These are phyloP conservation scores for Proisotoma minuta DNA, from an alignment of 2,888 invertebrate species.

Conservation along the genomic window DNA sequence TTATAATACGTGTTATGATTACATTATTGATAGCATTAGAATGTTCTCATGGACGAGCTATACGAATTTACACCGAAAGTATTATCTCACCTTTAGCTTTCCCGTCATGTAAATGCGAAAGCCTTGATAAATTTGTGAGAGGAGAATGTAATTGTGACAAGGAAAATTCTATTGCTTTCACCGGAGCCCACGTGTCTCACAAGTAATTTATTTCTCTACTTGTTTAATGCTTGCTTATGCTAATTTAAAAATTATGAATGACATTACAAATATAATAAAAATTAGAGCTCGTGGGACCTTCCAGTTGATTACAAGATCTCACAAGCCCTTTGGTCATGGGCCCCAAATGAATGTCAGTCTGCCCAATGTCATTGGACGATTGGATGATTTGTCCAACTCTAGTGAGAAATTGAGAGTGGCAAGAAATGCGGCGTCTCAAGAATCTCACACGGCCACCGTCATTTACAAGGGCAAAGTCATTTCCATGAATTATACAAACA, in stretches of 20 bases:
- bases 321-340: slow-evolving; percentile 26
- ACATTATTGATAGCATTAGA: slow-evolving; percentile 6
- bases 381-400: too few relatives aligned
- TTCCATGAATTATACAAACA: not conserved
- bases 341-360: slow-evolving; percentile 19
- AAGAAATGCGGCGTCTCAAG: too few relatives aligned
- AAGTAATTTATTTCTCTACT: too few relatives aligned
- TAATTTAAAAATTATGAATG: too few relatives aligned
- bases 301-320: slow-evolving; percentile 19
- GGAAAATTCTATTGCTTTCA: slow-evolving; percentile 23
- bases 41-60: slow-evolving; percentile 42
- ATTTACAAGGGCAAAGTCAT: not conserved
- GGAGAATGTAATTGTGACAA: slow-evolving; percentile 35
- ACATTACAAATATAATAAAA: too few relatives aligned
- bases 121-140: slow-evolving; percentile 33
- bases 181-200: slow-evolving; percentile 40
- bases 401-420: too few relatives aligned
- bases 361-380: not conserved
- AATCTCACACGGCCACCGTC: slow-evolving; percentile 2
- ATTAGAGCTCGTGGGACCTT: slow-evolving; percentile 24
- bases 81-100: slow-evolving; percentile 41
- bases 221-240: too few relatives aligned
- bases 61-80: slow-evolving; percentile 38
- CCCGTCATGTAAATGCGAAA: slow-evolving; percentile 39
- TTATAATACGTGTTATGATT: not conserved